Percentiles rank a stretch among this genome's conserved stretches.
Evolutionary conservation across 2,888 invertebrate genomes (phyloP).

Genomic region (Tribolium freemani): DNA sequence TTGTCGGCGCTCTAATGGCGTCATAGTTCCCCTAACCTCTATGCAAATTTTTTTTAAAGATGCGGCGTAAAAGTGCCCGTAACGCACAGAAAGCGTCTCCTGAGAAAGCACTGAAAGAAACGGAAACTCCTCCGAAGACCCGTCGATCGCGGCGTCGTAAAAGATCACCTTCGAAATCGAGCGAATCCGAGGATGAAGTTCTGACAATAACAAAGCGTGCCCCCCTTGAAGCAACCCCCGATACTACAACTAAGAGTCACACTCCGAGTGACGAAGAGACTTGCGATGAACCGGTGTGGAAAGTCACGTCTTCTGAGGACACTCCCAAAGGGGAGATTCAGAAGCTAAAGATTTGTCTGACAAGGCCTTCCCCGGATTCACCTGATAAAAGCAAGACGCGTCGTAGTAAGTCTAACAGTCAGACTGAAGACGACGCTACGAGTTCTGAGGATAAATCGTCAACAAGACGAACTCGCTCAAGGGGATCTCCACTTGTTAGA

Average conservation of each 20-base stretch:
- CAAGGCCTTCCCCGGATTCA: constrained; percentile 71
- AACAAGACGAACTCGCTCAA: constrained; percentile 66
- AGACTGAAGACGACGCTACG: constrained; percentile 70
- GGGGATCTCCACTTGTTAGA: constrained; percentile 47
- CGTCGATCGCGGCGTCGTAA: constrained; percentile 68
- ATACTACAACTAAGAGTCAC: constrained; percentile 54
- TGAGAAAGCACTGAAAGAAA: constrained; percentile 71
- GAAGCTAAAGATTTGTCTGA: constrained; percentile 76
- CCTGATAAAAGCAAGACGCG: constrained; percentile 71
- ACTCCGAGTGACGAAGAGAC: constrained; percentile 38
- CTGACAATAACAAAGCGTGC: constrained; percentile 10
- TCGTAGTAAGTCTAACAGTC: constrained; percentile 71
- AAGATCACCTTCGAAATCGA: constrained; percentile 66
- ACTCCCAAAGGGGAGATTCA: constrained; percentile 74
- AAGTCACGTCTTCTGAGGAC: constrained; percentile 68
- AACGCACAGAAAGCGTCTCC: constrained; percentile 78
- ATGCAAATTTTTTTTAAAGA: constrained; percentile 60
- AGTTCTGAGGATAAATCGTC: constrained; percentile 67
- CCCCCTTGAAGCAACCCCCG: constrained; percentile 47
- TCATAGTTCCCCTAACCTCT: constrained; percentile 35
- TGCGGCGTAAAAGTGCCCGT: constrained; percentile 83
- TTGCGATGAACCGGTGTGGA: constrained; percentile 69
- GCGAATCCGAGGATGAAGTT: constrained; percentile 56
- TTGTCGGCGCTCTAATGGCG: constrained; percentile 27
- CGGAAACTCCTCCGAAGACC: constrained; percentile 61